phyloP scores from a whole-genome alignment of 1,140 invertebrate species.

The Orius laevigatus region DNA sequence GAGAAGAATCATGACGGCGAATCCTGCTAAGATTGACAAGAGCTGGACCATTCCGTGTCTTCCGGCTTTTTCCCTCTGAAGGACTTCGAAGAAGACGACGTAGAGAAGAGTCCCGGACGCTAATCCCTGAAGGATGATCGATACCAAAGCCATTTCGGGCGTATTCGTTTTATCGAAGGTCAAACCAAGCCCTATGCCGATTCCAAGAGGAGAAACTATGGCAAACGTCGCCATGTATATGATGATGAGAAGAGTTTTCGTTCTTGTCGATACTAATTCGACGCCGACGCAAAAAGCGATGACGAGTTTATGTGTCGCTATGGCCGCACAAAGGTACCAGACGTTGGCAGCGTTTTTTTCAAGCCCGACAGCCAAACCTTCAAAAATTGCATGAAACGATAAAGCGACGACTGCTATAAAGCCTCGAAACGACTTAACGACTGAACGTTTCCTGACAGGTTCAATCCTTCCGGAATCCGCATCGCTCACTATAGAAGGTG shows the following conservation, averaged over 20 bases:
- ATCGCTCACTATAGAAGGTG: slow-evolving; percentile 14
- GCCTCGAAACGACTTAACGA: slow-evolving; percentile 36
- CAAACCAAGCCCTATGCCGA: slow-evolving; percentile 39
- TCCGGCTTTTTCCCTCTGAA: slow-evolving; percentile 52
- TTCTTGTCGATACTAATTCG: slow-evolving; percentile 45
- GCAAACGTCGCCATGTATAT: slow-evolving; percentile 43
- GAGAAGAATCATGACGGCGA: slow-evolving; percentile 58
- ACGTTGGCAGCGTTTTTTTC: slow-evolving; percentile 43
- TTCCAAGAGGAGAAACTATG: slow-evolving; percentile 50
- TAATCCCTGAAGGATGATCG: slow-evolving; percentile 55
- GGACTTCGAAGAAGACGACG: slow-evolving; percentile 81
- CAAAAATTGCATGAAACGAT: slow-evolving; percentile 66
- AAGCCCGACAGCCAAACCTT: slow-evolving; percentile 63
- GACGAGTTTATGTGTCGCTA: slow-evolving; percentile 58
- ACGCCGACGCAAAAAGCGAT: slow-evolving; percentile 52
- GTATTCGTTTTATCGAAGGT: slow-evolving; percentile 28
- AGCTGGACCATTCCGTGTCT: slow-evolving; percentile 51
- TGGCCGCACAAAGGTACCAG: slow-evolving; percentile 49
- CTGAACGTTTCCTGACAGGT: slow-evolving; percentile 6
- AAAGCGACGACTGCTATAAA: slow-evolving; percentile 53
- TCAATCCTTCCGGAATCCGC: slow-evolving; percentile 4
- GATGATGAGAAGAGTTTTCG: slow-evolving; percentile 37
- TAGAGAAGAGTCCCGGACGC: slow-evolving; percentile 76
- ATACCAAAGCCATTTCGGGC: slow-evolving; percentile 19
- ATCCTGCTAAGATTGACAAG: slow-evolving; percentile 51